These are phyloP conservation scores for Crotalus horridus DNA, from an alignment of 2,113 vertebrate genomes.

Conservation along the genomic window DNA sequence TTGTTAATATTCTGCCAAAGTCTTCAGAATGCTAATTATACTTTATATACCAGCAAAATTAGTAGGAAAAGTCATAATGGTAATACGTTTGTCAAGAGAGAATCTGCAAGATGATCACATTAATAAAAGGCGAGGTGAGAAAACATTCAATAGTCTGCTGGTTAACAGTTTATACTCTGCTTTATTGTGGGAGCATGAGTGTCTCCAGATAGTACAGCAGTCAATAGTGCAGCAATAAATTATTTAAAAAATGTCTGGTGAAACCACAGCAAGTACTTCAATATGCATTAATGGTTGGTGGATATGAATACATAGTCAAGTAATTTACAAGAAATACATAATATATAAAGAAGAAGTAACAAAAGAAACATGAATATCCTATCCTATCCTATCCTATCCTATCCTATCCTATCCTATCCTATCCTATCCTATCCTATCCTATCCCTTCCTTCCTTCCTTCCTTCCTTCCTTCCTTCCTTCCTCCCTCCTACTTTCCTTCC, in stretches of 20 bases:
- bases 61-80: conserved; percentile 57
- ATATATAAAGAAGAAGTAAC: conserved; percentile 49
- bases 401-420: no score
- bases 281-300: conserved; percentile 54
- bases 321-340: conserved; percentile 61
- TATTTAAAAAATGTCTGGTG: conserved; percentile 53
- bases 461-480: background rate
- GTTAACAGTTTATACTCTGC: conserved; percentile 4
- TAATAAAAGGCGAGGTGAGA: conserved; percentile 51
- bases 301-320: conserved; percentile 53
- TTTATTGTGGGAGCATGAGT: conserved; percentile 38
- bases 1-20: conserved; percentile 11
- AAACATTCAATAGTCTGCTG: conserved; percentile 39
- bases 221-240: conserved; percentile 44
- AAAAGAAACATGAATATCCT: background rate
- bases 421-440: background rate
- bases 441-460: no score
- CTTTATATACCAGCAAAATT: conserved; percentile 35
- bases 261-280: conserved; percentile 66
- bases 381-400: background rate
- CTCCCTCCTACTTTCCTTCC: background rate
- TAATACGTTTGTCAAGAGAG: conserved; percentile 59
- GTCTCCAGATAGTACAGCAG: conserved; percentile 49
- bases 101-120: conserved; percentile 58
- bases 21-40: conserved; percentile 34